Base-by-base conservation (phyloP, 2,888 invertebrate species). In the Ellobium chinense region DNA sequence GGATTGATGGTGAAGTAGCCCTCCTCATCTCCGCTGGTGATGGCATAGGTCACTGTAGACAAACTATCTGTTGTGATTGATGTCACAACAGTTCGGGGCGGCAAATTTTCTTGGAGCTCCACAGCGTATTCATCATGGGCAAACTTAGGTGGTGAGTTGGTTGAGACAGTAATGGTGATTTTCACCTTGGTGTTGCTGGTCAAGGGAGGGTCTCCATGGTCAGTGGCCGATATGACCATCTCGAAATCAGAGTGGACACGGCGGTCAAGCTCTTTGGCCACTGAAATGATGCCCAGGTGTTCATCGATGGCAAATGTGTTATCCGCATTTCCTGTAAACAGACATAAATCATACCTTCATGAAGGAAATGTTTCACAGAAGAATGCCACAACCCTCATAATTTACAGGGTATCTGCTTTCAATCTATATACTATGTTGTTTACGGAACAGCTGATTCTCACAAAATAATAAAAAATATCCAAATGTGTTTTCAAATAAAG, bases 61-160 rank as follows among this genome's bases (percentile, higher is more conserved):
- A 88, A 85, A 77, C 91, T 89, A 4, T 84, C 85, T 3, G 91
- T 91, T 2, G 80, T 75, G 0, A 92, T 82, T 0, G 88, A 86
- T 1, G 83, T 81, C 7, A 92, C 87, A 77, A 88, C 87, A 4
- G 87, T 87, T 21, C 87, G 89, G 31, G 82, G 74, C 1, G 89
- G 86, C 39, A 82, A 76, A 81, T 92, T 91, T 73, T 92, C 92
- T 31, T 82, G 80, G 18, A 83, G 78, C 62, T 91, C 90, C 0
- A 88, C 87, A 18, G 86, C 86, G 74, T 91, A 91, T 63, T 91
- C 88, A 0, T 75, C 14, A 7, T 83, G 66, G 18, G 86, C 80
- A 93, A 98, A 98, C 89, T 95, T 95, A 0, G 99, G 99, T n/a
- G 96, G 96, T 93, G 98, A 98, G 91, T 99, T 98, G 92, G 98